A percentile compares a stretch with the other conserved stretches of the same genome.
Evolutionary conservation across 2,797 vertebrate species (phyloP).

Genomic region (Scarus forsteni): DNA sequence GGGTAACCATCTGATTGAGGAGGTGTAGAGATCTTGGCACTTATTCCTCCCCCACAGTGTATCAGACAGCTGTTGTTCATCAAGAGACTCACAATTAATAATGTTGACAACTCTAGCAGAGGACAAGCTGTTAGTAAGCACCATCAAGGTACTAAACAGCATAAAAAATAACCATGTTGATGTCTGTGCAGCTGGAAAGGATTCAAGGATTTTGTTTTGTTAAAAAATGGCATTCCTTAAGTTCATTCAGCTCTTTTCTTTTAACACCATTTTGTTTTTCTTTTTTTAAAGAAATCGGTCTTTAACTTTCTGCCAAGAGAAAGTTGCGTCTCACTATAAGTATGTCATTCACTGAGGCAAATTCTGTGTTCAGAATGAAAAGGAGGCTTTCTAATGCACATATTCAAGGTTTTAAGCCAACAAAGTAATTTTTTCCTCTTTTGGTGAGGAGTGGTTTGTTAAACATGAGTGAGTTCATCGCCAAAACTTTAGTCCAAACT

Average conservation of each 20-base stretch:
- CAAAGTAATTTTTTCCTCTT: background rate
- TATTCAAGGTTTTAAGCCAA: background rate
- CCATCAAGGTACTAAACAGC: background rate
- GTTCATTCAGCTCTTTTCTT: background rate
- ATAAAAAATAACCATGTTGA: slow-evolving; percentile 15
- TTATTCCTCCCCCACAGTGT: slow-evolving; percentile 26
- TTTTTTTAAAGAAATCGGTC: no score
- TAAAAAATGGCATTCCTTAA: background rate
- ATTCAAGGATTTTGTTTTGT: slow-evolving; percentile 21
- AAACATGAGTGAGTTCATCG: background rate
- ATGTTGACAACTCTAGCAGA: slow-evolving; percentile 44
- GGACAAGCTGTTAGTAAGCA: slow-evolving; percentile 37
- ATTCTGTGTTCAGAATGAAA: background rate
- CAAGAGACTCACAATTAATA: slow-evolving; percentile 53
- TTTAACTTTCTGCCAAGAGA: no score
- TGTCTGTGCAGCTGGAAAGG: background rate
- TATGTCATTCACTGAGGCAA: background rate
- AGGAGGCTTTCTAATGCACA: background rate
- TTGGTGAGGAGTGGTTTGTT: background rate
- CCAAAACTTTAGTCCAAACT: no score
- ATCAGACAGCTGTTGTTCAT: slow-evolving; percentile 53
- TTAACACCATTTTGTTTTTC: no score
- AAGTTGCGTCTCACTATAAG: background rate
- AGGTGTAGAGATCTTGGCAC: background rate
- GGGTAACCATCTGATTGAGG: slow-evolving; percentile 21